These are phyloP conservation scores for Aradophagus sp. DNA, from an alignment of 1,140 invertebrate species.

Conservation along the genomic window DNA sequence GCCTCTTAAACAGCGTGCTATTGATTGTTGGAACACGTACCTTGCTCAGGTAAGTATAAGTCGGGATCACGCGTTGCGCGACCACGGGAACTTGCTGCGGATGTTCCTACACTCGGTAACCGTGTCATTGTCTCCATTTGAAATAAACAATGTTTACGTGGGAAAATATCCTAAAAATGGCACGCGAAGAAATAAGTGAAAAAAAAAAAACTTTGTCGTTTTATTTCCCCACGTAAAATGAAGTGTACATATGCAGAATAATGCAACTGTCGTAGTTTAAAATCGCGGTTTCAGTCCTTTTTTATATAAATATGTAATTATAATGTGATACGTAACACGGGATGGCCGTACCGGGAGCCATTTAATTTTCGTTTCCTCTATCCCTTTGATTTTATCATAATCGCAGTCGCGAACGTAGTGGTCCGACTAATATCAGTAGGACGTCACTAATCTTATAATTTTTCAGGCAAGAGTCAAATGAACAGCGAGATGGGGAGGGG, in stretches of 20 bases:
- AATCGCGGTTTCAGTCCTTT: conserved; percentile 34
- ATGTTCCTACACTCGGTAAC: conserved; percentile 7
- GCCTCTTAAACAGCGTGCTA: conserved; percentile 49
- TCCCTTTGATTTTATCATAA: too few relatives aligned
- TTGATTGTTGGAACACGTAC: conserved; percentile 41
- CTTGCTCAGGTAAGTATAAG: conserved; percentile 70
- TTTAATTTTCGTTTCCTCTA: too few relatives aligned
- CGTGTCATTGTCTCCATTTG: conserved; percentile 2
- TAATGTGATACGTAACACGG: too few relatives aligned
- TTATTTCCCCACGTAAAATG: conserved; percentile 6
- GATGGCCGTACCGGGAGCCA: too few relatives aligned
- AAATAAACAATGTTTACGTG: conserved; percentile 8
- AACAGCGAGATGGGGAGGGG: too few relatives aligned
- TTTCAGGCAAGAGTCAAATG: conserved; percentile 52
- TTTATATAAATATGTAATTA: conserved; percentile 42
- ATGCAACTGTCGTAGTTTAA: conserved; percentile 9
- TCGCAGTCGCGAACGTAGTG: conserved; percentile 58
- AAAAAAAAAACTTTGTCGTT: conserved; percentile 4
- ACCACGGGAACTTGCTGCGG: conserved; percentile 21
- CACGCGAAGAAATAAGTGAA: neutral
- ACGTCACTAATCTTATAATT: conserved; percentile 61
- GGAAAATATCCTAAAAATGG: conserved; percentile 7
- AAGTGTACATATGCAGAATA: conserved; percentile 16
- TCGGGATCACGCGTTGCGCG: conserved; percentile 64
- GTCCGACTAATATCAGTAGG: conserved; percentile 65